phyloP scores from a whole-genome alignment of 2,113 vertebrate species.

The Ovibos moschatus region DNA sequence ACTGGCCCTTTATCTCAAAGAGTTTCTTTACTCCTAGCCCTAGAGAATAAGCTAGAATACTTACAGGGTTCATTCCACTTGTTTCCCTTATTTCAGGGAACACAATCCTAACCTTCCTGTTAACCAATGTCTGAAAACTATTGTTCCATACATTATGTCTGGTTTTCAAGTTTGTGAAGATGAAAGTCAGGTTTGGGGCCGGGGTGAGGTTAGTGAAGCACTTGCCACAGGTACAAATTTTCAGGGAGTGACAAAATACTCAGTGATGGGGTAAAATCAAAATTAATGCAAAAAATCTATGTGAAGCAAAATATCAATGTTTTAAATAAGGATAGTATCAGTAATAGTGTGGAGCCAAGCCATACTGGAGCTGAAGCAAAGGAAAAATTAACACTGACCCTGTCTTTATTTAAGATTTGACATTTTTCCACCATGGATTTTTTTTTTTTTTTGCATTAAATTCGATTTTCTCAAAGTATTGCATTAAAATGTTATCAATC shows the following conservation, averaged over 20 bases:
- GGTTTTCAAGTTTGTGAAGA: background rate
- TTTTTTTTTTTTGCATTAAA: background rate
- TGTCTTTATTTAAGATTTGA: background rate
- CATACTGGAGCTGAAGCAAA: background rate
- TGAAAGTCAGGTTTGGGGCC: background rate
- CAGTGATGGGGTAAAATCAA: background rate
- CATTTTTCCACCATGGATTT: background rate
- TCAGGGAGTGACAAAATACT: background rate
- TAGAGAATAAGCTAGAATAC: background rate
- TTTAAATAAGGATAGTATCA: background rate
- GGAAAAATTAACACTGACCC: background rate
- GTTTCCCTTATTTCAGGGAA: background rate
- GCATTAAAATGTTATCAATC: background rate
- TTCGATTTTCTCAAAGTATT: background rate
- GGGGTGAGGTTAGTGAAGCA: background rate
- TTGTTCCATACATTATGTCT: background rate
- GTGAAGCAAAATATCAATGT: background rate
- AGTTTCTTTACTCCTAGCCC: background rate
- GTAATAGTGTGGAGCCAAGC: background rate
- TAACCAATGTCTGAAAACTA: background rate
- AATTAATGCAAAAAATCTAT: background rate
- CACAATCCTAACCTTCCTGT: background rate
- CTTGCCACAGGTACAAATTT: background rate
- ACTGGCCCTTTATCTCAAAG: background rate
- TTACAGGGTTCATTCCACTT: fast-evolving